Percentiles rank a stretch among this genome's conserved stretches.
Conservation (phyloP, 2,113 vertebrate species). For the Erythrolamprus reginae region DNA sequence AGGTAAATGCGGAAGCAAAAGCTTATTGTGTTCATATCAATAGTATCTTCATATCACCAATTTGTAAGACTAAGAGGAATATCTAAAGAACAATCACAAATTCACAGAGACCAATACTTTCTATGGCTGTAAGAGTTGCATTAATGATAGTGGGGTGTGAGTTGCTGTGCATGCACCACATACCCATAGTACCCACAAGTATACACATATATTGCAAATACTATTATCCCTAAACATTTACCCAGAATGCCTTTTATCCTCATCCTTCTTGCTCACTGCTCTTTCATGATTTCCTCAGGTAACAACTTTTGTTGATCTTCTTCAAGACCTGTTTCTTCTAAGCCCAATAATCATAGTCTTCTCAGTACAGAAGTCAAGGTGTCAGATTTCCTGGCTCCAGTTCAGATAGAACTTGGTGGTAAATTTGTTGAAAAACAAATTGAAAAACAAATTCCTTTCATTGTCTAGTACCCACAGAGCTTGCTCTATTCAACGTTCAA, state of each 20-base stretch:
- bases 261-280: background rate
- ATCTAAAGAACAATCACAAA: background rate
- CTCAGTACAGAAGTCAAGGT: background rate
- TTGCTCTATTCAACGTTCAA: background rate
- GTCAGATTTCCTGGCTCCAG: background rate
- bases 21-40: background rate
- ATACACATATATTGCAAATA: background rate
- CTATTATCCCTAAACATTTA: background rate
- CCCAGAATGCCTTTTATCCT: background rate
- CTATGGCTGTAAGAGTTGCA: background rate
- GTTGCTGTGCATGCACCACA: background rate
- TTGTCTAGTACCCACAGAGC: background rate
- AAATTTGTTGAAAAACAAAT: background rate
- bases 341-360: background rate
- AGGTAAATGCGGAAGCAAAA: background rate
- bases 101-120: background rate
- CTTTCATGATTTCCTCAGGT: background rate
- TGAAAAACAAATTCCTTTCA: background rate
- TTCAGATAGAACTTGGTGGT: background rate
- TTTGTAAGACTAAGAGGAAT: background rate
- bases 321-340: background rate
- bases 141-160: background rate
- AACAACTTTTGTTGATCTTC: background rate
- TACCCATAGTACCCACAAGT: background rate
- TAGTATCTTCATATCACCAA: background rate